Percentiles rank a stretch among this genome's conserved stretches.
Conservation (phyloP, 2,113 vertebrate genomes). For the Callorhinus ursinus region DNA sequence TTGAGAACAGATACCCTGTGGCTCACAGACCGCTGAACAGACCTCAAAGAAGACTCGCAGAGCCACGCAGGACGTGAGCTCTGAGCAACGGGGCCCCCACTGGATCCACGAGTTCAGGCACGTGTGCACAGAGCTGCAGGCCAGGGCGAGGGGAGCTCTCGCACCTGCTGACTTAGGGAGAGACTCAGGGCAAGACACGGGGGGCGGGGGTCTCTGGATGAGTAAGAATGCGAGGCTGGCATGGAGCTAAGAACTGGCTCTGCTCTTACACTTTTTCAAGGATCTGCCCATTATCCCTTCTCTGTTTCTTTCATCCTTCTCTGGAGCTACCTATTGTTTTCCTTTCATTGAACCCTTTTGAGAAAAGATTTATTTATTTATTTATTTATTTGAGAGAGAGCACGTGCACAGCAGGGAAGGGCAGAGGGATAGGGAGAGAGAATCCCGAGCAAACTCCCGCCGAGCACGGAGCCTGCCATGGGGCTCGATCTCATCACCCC, state of each 20-base stretch:
- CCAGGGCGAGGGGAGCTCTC: accelerated
- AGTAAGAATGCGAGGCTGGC: not conserved
- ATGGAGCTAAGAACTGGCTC: not conserved
- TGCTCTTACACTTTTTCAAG: not conserved
- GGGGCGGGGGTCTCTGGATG: accelerated
- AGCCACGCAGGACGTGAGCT: not conserved
- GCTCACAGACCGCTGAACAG: not conserved
- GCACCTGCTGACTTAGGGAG: not conserved
- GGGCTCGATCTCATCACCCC: not conserved
- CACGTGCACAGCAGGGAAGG: no score
- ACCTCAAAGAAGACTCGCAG: not conserved
- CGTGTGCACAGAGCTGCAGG: accelerated
- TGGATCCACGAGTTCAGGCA: not conserved
- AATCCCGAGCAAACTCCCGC: no score
- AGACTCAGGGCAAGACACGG: not conserved
- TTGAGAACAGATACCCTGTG: no score
- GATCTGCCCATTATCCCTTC: no score
- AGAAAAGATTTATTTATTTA: no score
- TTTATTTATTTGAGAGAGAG: no score
- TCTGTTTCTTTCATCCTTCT: not conserved
- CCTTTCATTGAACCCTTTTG: not conserved
- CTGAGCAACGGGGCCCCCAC: not conserved
- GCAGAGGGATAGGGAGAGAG: no score
- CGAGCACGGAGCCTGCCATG: not conserved
- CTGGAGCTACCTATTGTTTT: not conserved